phyloP scores from a whole-genome alignment of 2,888 invertebrate species.

The Notodonta ziczac region DNA sequence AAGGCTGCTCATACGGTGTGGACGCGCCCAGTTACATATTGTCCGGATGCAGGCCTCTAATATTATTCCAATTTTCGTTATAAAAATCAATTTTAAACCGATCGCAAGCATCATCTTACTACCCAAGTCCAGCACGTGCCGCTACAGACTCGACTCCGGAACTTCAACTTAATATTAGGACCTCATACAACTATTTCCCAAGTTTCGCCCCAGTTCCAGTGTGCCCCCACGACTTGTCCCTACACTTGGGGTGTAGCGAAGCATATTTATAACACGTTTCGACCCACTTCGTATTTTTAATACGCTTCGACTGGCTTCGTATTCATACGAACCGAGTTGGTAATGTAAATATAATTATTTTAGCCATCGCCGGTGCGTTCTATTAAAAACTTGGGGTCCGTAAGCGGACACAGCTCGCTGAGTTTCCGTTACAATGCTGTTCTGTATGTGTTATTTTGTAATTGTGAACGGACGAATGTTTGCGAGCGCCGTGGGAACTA shows the following conservation, averaged over 20 bases:
- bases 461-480: slow-evolving; percentile 5
- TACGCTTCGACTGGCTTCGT: not conserved
- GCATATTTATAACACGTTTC: slow-evolving; percentile 1
- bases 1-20: no score
- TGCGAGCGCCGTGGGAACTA: slow-evolving; percentile 6
- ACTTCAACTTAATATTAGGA: slow-evolving; percentile 5
- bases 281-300: not conserved
- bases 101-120: not conserved
- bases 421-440: slow-evolving; percentile 16
- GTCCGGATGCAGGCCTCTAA: no score
- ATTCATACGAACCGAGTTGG: slow-evolving; percentile 31
- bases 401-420: slow-evolving; percentile 35
- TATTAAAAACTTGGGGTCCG: slow-evolving; percentile 43
- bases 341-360: slow-evolving; percentile 45
- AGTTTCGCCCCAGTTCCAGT: slow-evolving; percentile 3
- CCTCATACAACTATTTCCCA: slow-evolving; percentile 1
- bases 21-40: no score
- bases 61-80: no score
- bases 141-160: not conserved
- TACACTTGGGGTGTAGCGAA: not conserved
- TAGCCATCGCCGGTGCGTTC: slow-evolving; percentile 27
- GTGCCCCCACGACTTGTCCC: not conserved
- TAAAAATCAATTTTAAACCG: not conserved
- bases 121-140: not conserved
- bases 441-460: slow-evolving; percentile 7